A percentile compares a stretch with the other conserved stretches of the same genome.
These are phyloP conservation scores for Leptinotarsa defecta DNA, from an alignment of 1,140 invertebrate genomes.

Conservation along the genomic window DNA sequence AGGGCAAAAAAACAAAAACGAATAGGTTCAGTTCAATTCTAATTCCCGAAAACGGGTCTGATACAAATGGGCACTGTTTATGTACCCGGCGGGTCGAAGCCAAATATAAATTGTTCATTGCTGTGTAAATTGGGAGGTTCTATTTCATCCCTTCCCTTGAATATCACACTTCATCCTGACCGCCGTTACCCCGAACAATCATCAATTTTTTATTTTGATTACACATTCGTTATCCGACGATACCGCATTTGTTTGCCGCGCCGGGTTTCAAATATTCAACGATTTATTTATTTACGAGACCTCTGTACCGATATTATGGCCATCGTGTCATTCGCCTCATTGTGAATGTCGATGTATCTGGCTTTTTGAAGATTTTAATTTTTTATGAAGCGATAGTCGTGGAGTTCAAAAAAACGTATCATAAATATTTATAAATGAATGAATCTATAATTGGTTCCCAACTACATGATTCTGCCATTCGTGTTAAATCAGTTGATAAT, in stretches of 20 bases:
- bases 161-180: conserved; percentile 3
- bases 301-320: conserved; percentile 8
- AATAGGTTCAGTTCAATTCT: background rate
- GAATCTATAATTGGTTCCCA: no score
- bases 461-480: no score
- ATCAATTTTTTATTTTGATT: conserved; percentile 22
- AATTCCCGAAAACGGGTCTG: background rate
- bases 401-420: no score
- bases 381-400: no score
- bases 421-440: no score
- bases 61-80: background rate
- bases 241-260: conserved; percentile 11
- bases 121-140: conserved; percentile 10
- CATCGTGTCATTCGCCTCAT: background rate
- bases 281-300: conserved; percentile 11
- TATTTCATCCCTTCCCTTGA: background rate
- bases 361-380: no score
- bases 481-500: no score
- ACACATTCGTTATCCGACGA: conserved; percentile 19
- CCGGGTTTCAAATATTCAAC: conserved; percentile 10
- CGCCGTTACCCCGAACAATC: conserved; percentile 11
- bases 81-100: background rate
- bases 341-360: no score
- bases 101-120: conserved; percentile 19
- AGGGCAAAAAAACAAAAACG: background rate